Conservation (phyloP, 2,113 vertebrate species). For the Glareola pratincola region DNA sequence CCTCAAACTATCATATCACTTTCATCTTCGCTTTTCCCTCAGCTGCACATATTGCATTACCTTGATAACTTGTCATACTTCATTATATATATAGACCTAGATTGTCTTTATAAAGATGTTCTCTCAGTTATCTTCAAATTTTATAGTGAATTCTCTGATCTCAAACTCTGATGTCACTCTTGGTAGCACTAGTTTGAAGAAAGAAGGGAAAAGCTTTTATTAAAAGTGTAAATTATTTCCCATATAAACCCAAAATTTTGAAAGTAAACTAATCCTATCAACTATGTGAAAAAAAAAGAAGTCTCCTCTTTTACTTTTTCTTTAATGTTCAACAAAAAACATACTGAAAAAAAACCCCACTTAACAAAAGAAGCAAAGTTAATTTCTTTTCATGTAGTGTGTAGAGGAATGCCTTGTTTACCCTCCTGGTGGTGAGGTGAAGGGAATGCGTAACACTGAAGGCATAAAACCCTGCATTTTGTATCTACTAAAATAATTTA, state of each 20-base stretch:
- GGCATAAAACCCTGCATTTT: background rate
- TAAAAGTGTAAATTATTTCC: background rate
- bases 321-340: background rate
- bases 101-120: background rate
- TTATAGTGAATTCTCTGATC: background rate
- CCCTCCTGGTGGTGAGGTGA: background rate
- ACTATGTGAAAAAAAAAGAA: background rate
- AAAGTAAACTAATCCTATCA: background rate
- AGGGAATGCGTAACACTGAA: background rate
- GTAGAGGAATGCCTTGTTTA: background rate
- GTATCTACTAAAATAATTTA: background rate
- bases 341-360: background rate
- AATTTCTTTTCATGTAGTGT: background rate
- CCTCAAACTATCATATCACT: background rate
- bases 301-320: background rate
- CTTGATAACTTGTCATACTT: background rate
- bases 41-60: background rate
- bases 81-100: background rate
- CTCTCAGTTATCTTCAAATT: background rate
- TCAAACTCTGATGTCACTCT: background rate
- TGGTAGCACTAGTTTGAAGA: background rate
- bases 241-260: background rate
- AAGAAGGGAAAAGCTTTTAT: background rate
- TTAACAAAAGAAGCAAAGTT: background rate
- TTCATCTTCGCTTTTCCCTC: background rate